These are phyloP conservation scores for Troides helena DNA, from an alignment of 2,888 invertebrate species.

Conservation along the genomic window DNA sequence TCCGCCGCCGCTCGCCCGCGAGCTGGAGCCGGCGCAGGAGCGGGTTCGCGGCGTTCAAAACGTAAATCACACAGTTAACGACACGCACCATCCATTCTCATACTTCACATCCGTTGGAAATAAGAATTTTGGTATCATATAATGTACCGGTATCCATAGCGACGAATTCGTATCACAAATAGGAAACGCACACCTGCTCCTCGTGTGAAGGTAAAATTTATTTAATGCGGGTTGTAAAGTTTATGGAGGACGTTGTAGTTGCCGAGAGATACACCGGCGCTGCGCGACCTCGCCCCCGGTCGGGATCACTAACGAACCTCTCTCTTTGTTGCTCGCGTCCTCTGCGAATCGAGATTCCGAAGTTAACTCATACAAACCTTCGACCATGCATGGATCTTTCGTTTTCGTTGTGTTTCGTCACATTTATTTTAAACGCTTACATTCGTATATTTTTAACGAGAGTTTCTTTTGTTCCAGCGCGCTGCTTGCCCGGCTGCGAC, in stretches of 20 bases:
- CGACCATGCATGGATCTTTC: conserved; percentile 40
- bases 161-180: conserved; percentile 36
- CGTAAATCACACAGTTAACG: conserved; percentile 70
- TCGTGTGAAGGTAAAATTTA: conserved; percentile 39
- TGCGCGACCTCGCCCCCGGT: conserved; percentile 69
- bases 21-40: conserved; percentile 48
- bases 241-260: conserved; percentile 41
- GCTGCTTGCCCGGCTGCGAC: conserved; percentile 96
- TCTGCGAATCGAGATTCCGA: conserved; percentile 55
- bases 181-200: conserved; percentile 36
- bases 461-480: conserved; percentile 86
- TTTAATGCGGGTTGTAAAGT: conserved; percentile 48
- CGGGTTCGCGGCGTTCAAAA: conserved; percentile 58
- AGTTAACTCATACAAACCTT: conserved; percentile 41
- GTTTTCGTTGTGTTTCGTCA: conserved; percentile 42
- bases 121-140: conserved; percentile 45
- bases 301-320: conserved; percentile 67
- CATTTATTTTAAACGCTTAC: conserved; percentile 47
- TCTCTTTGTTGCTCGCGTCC: conserved; percentile 66
- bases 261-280: conserved; percentile 59
- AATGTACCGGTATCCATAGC: conserved; percentile 27
- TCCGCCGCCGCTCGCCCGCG: conserved; percentile 24
- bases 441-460: conserved; percentile 65
- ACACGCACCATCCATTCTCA: conserved; percentile 58
- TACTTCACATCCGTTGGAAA: conserved; percentile 51